Conservation (phyloP, 64 coral and sea anemone genomes). For the Hydrozoanthus tunicans region DNA sequence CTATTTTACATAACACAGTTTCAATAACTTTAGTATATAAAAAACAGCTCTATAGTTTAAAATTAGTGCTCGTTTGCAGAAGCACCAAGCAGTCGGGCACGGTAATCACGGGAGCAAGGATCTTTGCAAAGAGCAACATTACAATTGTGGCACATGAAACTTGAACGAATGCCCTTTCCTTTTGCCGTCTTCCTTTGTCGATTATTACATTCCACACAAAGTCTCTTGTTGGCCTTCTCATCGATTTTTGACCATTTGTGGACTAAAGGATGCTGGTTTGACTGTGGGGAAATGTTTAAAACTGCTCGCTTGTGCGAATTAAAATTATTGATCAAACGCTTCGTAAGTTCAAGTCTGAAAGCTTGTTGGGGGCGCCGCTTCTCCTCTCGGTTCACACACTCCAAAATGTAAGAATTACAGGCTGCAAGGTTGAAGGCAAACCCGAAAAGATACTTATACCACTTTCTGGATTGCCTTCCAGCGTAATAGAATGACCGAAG, state of each 20-base stretch:
- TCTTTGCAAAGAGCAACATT: conserved; percentile 6
- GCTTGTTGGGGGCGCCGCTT: conserved; percentile 7
- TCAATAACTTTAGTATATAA: background rate
- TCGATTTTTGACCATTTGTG: background rate
- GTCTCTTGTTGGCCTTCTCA: conserved; percentile 13
- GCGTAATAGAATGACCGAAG: conserved; percentile 15
- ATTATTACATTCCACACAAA: background rate
- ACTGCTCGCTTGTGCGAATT: background rate
- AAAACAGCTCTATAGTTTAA: background rate
- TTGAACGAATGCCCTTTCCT: conserved; percentile 6
- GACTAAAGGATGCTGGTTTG: conserved; percentile 10
- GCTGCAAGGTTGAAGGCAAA: conserved; percentile 29
- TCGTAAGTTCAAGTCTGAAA: conserved; percentile 22
- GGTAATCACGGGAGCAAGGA: conserved; percentile 4
- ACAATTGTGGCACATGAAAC: conserved; percentile 3
- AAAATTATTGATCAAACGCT: conserved; percentile 1
- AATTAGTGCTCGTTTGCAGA: background rate
- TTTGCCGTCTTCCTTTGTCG: background rate
- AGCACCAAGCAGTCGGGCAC: background rate
- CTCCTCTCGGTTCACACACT: background rate
- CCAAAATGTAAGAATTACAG: conserved; percentile 44
- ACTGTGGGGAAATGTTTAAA: conserved; percentile 12
- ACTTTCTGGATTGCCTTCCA: conserved; percentile 33
- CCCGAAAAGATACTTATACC: conserved; percentile 62
- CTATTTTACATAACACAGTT: background rate